Evolutionary conservation across 2,113 vertebrate species (phyloP).

Genomic region (Nycticryphes semicollaris): DNA sequence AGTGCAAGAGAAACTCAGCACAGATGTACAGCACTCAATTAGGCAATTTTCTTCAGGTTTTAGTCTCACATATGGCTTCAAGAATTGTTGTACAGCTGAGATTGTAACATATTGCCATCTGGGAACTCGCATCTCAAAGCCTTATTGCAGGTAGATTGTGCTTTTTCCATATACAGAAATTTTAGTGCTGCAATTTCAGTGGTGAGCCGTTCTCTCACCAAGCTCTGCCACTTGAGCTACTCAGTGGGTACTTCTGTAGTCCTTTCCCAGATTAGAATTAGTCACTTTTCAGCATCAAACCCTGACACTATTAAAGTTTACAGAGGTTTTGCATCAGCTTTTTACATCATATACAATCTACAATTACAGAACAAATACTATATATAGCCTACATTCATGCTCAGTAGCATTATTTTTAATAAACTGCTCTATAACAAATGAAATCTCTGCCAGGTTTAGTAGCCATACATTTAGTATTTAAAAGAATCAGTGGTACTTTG

Average conservation of each 20-base stretch:
- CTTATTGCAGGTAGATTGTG: not conserved
- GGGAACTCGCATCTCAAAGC: not conserved
- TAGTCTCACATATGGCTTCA: not conserved
- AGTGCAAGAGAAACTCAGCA: not conserved
- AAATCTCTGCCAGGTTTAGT: not conserved
- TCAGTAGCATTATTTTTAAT: not conserved
- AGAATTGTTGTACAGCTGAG: not conserved
- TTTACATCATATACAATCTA: not conserved
- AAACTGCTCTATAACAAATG: not conserved
- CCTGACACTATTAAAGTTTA: not conserved
- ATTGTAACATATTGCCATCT: not conserved
- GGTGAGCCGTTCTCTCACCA: not conserved
- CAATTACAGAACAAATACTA: not conserved
- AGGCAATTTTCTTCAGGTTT: not conserved
- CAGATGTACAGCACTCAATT: not conserved
- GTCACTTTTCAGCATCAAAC: not conserved
- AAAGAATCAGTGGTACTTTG: not conserved
- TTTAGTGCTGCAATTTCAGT: not conserved
- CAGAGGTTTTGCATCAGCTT: not conserved
- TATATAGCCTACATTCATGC: not conserved
- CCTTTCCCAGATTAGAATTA: not conserved
- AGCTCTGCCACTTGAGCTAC: not conserved
- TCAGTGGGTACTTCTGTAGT: not conserved
- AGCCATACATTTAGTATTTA: not conserved
- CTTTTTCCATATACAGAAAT: not conserved